Evolutionary conservation across 2,113 vertebrate genomes (phyloP).

Genomic region (Pycnonotus jocosus): DNA sequence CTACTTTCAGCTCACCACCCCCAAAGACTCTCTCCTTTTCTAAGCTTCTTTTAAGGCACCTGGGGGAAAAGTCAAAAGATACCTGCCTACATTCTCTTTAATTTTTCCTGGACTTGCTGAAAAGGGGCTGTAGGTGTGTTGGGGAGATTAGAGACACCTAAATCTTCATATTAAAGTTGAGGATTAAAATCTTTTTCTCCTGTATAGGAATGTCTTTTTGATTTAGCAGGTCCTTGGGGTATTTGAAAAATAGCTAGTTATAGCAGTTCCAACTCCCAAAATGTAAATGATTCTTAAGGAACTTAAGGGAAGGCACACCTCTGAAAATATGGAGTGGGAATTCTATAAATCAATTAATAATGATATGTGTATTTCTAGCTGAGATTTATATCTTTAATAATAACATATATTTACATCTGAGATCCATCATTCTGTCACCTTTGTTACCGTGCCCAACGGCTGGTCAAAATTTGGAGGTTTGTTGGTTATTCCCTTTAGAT

Average conservation of each 20-base stretch:
- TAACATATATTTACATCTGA: background rate
- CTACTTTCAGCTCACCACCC: background rate
- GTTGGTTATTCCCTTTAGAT: background rate
- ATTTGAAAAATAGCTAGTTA: background rate
- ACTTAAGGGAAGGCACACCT: background rate
- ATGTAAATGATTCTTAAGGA: background rate
- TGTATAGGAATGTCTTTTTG: background rate
- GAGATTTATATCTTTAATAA: background rate
- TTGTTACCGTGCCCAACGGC: background rate
- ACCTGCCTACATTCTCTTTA: background rate
- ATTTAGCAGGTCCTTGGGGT: background rate
- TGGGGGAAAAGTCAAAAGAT: background rate
- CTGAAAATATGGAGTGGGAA: background rate
- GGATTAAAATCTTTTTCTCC: background rate
- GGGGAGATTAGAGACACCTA: background rate
- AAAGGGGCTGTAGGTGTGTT: background rate
- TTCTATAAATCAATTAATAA: background rate
- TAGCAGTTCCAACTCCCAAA: background rate
- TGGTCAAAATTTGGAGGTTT: background rate
- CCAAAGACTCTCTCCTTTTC: background rate
- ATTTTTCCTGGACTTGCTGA: background rate
- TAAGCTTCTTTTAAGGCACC: background rate
- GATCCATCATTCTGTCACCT: background rate
- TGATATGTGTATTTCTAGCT: background rate
- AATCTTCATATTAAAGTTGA: background rate